A percentile compares a stretch with the other conserved stretches of the same genome.
phyloP scores from a whole-genome alignment of 2,888 invertebrate species.

The Pachliopta kotzebuea region DNA sequence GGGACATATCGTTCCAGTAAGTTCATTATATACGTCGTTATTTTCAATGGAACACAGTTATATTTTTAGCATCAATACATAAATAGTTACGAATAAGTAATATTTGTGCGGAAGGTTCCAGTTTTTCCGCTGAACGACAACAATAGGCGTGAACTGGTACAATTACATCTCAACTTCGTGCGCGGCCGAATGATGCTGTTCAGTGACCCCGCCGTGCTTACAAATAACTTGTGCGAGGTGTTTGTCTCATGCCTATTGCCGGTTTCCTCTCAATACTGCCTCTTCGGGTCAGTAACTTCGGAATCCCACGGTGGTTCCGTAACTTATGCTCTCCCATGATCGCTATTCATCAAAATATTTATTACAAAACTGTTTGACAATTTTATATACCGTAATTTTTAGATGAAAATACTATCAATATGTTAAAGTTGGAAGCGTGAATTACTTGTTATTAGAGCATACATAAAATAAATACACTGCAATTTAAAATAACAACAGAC shows the following conservation, averaged over 20 bases:
- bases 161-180: constrained; percentile 25
- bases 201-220: constrained; percentile 23
- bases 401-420: too few species aligned
- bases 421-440: too few species aligned
- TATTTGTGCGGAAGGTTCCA: background rate
- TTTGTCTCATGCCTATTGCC: constrained; percentile 27
- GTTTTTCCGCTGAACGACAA: constrained; percentile 11
- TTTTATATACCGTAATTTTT: too few species aligned
- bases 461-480: too few species aligned
- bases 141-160: constrained; percentile 19
- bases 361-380: too few species aligned
- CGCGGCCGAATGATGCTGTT: constrained; percentile 12
- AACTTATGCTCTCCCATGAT: background rate
- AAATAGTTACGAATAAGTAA: background rate
- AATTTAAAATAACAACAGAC: too few species aligned
- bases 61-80: too few species aligned
- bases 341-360: too few species aligned
- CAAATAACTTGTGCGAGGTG: constrained; percentile 26
- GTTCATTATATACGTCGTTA: too few species aligned
- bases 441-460: too few species aligned
- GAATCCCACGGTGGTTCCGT: background rate
- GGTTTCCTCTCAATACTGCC: constrained; percentile 16
- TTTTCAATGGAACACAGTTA: too few species aligned
- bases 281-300: constrained; percentile 7
- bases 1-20: too few species aligned